Base-by-base conservation (phyloP, 2,113 vertebrate genomes). In the Elaphurus davidianus region DNA sequence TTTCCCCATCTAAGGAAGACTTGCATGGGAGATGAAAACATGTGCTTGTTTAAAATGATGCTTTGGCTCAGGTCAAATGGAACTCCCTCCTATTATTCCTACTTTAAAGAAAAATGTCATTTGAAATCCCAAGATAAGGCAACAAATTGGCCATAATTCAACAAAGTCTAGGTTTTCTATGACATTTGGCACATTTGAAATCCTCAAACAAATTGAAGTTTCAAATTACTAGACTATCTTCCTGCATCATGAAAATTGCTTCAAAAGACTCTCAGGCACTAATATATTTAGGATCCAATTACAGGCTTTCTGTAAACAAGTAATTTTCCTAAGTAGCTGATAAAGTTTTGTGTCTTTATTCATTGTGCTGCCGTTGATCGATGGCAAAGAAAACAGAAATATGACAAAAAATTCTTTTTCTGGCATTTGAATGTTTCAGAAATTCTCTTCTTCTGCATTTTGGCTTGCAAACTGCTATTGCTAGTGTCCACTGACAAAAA, bases 31-130 rank as follows among this genome's bases (percentile, higher is more conserved):
- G 81, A 54, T 78, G 76, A 94, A 82, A 96, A 47, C 28, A 27
- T 86, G 12, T n/a, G 21, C 55, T 94, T 91, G 30, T 90, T 83
- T 76, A 83, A 84, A 88, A 93, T 67, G 62, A 86, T 94, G 15
- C 13, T 19, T 90, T 93, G 95, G 54, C 33, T 94, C 45, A 40
- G 52, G 85, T 90, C 55, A 96, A 45, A 76, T 0, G 3, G 3
- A 85, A 0, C 0, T 40, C 36, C 16, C 59, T 91, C 10, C 64
- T 93, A 55, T 91, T 95, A 85, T 87, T 27, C 47, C 8, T 47
- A 88, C 52, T 96, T 97, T 96, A 98, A 98, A 85, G n/a, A 81
- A 84, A 97, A 94, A 97, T 43, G 17, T 23, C 60, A 95, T 89
- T 84, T 52, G 85, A 97, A 96, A 97, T 87, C 84, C 40, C 50